These are phyloP conservation scores for Saturnia pavonia DNA, from an alignment of 2,888 invertebrate species.

Conservation along the genomic window DNA sequence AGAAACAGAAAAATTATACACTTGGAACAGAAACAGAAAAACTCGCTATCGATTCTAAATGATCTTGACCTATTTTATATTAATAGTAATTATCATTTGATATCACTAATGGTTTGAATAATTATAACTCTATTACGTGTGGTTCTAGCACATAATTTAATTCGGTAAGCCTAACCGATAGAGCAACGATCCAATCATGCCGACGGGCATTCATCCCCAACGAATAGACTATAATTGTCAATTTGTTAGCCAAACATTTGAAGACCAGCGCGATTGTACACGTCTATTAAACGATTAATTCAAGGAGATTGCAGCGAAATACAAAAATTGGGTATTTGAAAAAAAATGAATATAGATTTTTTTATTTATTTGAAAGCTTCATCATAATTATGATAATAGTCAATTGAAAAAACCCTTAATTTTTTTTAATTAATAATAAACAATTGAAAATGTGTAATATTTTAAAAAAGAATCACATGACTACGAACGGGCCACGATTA, in stretches of 20 bases:
- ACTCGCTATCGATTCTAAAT: background rate
- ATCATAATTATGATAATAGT: too few species aligned
- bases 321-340: background rate
- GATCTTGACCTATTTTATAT: background rate
- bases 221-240: constrained; percentile 22
- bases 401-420: too few species aligned
- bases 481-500: too few species aligned
- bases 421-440: too few species aligned
- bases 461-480: too few species aligned
- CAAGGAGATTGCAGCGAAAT: background rate
- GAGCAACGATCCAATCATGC: constrained; percentile 20
- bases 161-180: constrained; percentile 19
- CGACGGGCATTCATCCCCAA: constrained; percentile 19
- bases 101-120: background rate
- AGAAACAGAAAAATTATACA: background rate
- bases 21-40: background rate
- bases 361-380: too few species aligned
- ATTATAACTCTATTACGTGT: background rate
- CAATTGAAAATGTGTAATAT: too few species aligned
- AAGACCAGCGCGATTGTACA: constrained; percentile 16
- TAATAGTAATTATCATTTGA: background rate
- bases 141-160: constrained; percentile 16
- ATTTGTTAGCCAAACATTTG: constrained; percentile 21
- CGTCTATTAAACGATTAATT: constrained; percentile 11
- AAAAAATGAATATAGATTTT: too few species aligned